A percentile compares a stretch with the other conserved stretches of the same genome.
phyloP scores from a whole-genome alignment of 2,113 vertebrate genomes.

The Nycticebus coucang region DNA sequence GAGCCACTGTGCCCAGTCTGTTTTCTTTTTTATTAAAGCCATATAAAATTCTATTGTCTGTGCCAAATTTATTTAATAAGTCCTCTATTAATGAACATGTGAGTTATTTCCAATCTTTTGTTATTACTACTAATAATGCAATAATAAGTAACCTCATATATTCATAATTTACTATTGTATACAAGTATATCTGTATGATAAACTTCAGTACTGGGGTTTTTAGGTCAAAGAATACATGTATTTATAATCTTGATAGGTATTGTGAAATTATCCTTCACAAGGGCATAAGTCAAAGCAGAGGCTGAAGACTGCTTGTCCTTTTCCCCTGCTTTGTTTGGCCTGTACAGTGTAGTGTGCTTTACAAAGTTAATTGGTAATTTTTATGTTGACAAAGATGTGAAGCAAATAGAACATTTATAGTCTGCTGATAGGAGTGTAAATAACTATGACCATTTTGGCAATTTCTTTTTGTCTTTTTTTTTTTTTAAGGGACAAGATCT shows the following conservation, averaged over 20 bases:
- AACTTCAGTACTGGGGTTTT: not conserved
- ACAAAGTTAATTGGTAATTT: not conserved
- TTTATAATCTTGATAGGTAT: not conserved
- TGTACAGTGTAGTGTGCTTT: not conserved
- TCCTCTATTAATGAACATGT: not conserved
- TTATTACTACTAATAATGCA: not conserved
- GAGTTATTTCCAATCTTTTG: conserved; percentile 8
- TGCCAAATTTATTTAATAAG: not conserved
- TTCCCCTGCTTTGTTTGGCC: not conserved
- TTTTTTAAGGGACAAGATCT: no score
- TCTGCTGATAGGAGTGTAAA: conserved; percentile 1
- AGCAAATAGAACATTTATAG: not conserved
- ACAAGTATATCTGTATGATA: not conserved
- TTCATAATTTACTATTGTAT: not conserved
- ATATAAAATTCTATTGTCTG: not conserved
- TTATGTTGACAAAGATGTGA: not conserved
- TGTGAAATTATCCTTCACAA: not conserved
- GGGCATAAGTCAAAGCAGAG: not conserved
- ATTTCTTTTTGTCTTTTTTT: no score
- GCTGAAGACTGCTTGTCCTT: not conserved
- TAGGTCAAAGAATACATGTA: not conserved
- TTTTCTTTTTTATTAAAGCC: not conserved
- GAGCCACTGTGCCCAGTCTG: no score
- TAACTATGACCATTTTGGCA: not conserved
- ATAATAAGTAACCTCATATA: not conserved